Conservation (phyloP, 2,113 vertebrate genomes). For the Mungos mungo region DNA sequence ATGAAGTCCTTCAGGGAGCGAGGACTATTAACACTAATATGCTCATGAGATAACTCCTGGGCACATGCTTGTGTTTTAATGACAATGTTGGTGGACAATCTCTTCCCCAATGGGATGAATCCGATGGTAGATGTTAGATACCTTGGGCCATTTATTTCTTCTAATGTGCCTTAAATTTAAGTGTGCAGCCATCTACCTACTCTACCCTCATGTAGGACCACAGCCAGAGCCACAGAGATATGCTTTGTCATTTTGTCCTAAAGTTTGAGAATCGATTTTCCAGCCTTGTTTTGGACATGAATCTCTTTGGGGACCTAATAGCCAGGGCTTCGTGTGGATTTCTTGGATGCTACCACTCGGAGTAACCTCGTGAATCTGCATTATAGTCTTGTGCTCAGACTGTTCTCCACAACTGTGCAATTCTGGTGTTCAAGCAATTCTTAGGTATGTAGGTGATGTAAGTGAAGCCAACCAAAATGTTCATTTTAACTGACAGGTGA, state of each 20-base stretch:
- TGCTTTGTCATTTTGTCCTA: not conserved
- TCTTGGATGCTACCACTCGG: not conserved
- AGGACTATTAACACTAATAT: not conserved
- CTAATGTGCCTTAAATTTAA: not conserved
- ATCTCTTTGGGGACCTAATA: not conserved
- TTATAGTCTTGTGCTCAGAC: not conserved
- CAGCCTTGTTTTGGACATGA: not conserved
- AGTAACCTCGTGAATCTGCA: fast-evolving
- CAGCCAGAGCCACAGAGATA: not conserved
- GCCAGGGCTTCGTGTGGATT: not conserved
- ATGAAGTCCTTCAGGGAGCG: not conserved
- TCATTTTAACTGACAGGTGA: not conserved
- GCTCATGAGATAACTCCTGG: not conserved
- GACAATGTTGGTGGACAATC: not conserved
- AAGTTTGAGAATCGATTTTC: not conserved
- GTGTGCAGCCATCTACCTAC: not conserved
- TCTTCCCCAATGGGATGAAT: not conserved
- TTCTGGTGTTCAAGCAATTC: not conserved
- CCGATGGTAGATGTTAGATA: not conserved
- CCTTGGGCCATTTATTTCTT: not conserved
- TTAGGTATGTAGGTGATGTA: not conserved
- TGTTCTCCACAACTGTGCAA: not conserved
- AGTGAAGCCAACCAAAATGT: not conserved
- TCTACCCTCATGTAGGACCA: not conserved
- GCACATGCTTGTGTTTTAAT: not conserved